These are phyloP conservation scores for Folsomia manolachei DNA, from an alignment of 2,888 invertebrate genomes.

Conservation along the genomic window DNA sequence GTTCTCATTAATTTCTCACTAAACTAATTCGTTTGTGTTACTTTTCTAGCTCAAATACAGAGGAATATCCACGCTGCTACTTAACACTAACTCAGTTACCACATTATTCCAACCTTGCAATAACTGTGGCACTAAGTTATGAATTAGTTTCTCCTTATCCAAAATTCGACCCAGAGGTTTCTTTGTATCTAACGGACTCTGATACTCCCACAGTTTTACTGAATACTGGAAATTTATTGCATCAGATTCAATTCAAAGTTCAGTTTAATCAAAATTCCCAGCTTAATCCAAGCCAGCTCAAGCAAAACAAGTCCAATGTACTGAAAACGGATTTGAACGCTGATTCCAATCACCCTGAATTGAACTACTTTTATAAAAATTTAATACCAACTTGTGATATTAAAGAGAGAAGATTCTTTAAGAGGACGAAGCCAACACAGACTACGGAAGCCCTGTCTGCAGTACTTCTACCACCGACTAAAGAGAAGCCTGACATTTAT, in stretches of 20 bases:
- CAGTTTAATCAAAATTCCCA: too few relatives aligned
- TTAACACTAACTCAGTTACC: not conserved
- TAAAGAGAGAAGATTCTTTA: not conserved
- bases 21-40: not conserved
- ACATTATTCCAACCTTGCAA: slow-evolving; percentile 66
- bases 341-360: not conserved
- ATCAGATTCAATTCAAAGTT: slow-evolving; percentile 69
- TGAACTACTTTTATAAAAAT: not conserved
- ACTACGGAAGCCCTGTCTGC: slow-evolving; percentile 14
- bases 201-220: slow-evolving; percentile 64
- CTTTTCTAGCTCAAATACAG: not conserved
- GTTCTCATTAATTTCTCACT: not conserved
- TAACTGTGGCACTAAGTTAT: slow-evolving; percentile 87
- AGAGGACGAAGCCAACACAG: not conserved
- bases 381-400: not conserved
- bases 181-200: slow-evolving; percentile 56
- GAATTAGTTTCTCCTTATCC: slow-evolving; percentile 84
- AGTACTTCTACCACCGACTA: too few relatives aligned
- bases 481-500: not conserved
- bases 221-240: slow-evolving; percentile 80
- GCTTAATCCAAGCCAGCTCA: slow-evolving; percentile 58
- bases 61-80: not conserved
- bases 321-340: slow-evolving; percentile 34
- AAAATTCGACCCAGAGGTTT: slow-evolving; percentile 60
- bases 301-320: slow-evolving; percentile 14